Evolutionary conservation across 2,888 invertebrate genomes (phyloP).

Genomic region (Hirtodrosophila trivittata): DNA sequence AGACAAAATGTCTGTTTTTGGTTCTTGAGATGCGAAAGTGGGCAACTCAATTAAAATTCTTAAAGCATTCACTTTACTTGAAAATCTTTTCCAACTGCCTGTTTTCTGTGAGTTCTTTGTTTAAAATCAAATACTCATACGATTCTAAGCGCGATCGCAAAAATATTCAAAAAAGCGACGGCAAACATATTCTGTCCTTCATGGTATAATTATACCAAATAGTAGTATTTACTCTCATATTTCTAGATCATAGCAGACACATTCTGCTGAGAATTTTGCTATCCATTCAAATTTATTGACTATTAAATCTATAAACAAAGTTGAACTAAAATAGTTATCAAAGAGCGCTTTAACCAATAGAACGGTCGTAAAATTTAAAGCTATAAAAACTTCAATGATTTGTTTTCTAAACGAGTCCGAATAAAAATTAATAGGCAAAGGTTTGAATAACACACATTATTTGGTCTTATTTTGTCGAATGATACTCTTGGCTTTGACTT

Average conservation of each 20-base stretch:
- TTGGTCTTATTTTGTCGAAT: background rate
- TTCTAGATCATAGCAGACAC: slow-evolving; percentile 19
- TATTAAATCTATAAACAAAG: slow-evolving; percentile 41
- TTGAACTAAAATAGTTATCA: slow-evolving; percentile 29
- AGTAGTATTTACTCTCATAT: background rate
- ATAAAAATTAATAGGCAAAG: slow-evolving; percentile 15
- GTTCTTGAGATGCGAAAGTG: slow-evolving; percentile 72
- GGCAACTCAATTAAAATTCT: slow-evolving; percentile 72
- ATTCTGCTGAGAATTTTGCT: no score
- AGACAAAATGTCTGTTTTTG: slow-evolving; percentile 74
- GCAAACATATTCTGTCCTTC: slow-evolving; percentile 27
- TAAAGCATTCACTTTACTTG: slow-evolving; percentile 69
- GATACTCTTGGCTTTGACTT: background rate
- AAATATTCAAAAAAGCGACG: slow-evolving; percentile 54
- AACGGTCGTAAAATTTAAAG: slow-evolving; percentile 58
- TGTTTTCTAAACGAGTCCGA: slow-evolving; percentile 34
- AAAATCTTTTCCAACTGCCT: slow-evolving; percentile 38
- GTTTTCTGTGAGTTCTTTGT: slow-evolving; percentile 14
- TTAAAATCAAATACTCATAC: background rate
- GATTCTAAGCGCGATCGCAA: background rate
- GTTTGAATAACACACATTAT: slow-evolving; percentile 7
- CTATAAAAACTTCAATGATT: slow-evolving; percentile 49
- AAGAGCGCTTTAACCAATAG: slow-evolving; percentile 49
- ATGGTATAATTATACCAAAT: background rate
- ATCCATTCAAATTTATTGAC: slow-evolving; percentile 40